Conservation (phyloP, 2,113 vertebrate genomes). For the Channa argus region DNA sequence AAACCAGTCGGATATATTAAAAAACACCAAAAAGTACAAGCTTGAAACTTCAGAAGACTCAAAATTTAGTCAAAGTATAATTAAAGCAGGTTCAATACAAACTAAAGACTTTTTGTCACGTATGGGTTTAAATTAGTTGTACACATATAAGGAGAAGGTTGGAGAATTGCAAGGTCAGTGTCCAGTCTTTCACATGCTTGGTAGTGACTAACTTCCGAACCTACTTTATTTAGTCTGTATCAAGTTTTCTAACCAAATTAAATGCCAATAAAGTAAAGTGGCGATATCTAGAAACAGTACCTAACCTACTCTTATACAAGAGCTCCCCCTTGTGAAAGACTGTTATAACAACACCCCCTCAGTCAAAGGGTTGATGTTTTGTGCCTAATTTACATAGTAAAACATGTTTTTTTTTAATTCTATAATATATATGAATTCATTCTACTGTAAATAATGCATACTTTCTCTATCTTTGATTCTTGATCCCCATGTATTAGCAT, state of each 20-base stretch:
- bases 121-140: background rate
- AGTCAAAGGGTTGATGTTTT: no score
- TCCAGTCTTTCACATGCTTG: background rate
- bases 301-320: conserved; percentile 26
- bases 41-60: no score
- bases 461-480: background rate
- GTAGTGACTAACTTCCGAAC: background rate
- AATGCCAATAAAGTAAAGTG: no score
- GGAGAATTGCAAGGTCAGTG: background rate
- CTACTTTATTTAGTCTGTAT: background rate
- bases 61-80: background rate
- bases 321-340: conserved; percentile 55
- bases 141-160: background rate
- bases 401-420: no score
- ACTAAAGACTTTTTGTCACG: background rate
- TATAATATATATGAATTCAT: background rate
- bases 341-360: background rate
- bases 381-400: no score
- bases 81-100: background rate
- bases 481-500: background rate
- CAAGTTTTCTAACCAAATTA: background rate
- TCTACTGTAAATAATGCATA: no score
- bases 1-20: background rate
- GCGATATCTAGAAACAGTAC: no score
- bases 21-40: background rate